These are phyloP conservation scores for Strongylocentrotus purpuratus DNA, from an alignment of 35 echinoderm and acorn worm species.

Conservation along the genomic window DNA sequence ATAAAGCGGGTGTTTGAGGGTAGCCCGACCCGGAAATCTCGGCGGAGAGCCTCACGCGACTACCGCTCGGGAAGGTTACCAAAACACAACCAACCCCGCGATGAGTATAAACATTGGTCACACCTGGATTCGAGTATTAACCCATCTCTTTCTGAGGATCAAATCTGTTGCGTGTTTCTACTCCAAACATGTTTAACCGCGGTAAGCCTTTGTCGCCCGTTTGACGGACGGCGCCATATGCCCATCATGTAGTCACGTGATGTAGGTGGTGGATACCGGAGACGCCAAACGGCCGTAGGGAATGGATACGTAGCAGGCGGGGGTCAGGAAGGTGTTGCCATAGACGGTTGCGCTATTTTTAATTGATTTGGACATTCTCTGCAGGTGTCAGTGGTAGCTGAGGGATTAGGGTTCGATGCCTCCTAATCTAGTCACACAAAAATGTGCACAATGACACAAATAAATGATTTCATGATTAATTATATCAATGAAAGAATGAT, in stretches of 20 bases:
- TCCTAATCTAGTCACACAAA: not conserved
- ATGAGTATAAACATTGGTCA: slow-evolving; percentile 34
- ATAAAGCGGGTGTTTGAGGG: not conserved
- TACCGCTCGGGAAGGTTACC: slow-evolving; percentile 24
- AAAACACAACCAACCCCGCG: not conserved
- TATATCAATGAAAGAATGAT: not conserved
- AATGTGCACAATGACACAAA: not conserved
- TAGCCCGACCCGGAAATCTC: slow-evolving; percentile 31
- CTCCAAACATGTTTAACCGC: slow-evolving; percentile 29
- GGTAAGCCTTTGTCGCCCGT: not conserved
- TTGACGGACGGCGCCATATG: slow-evolving; percentile 32
- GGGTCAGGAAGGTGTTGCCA: slow-evolving; percentile 6
- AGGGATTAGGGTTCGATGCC: not conserved
- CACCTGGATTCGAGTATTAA: slow-evolving; percentile 24
- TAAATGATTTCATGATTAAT: not conserved
- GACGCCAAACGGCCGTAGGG: slow-evolving; percentile 16
- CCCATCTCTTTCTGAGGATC: slow-evolving; percentile 27
- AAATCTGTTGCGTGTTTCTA: slow-evolving; percentile 19
- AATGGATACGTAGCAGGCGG: not conserved
- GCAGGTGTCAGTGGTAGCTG: not conserved
- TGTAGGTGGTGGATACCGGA: not conserved
- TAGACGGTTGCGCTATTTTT: not conserved
- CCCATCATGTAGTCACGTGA: slow-evolving; percentile 14
- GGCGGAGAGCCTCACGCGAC: slow-evolving; percentile 17
- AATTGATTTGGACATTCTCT: slow-evolving; percentile 17